Evolutionary conservation across 1,140 invertebrate genomes (phyloP), one percentile per base, ranked within the genome.

Genomic region (Rhagoletis zephyria): DNA sequence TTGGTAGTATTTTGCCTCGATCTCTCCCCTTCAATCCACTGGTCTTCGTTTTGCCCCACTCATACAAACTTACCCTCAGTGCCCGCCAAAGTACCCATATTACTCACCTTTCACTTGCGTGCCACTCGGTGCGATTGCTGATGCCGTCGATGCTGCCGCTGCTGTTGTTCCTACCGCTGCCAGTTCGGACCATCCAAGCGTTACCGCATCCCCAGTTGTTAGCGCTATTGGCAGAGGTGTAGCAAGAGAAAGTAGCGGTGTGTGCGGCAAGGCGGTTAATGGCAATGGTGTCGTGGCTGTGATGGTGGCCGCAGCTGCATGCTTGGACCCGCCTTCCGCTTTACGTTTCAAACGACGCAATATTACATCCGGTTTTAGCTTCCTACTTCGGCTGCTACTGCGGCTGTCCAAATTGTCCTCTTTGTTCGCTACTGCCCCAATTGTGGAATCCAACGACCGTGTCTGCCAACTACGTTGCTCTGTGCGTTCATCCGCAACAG

Each of bases 331-430:
- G 30, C 30, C 30, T 30, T 81, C 48, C 9, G 56, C 74, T 56
- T 45, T 56, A 81, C n/a, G 74, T 81, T 81, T 81, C 74, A 81
- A 81, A 56, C 74, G n/a, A 81, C 74, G 74, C 74, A 81, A 81
- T 81, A 81, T 81, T 81, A 81, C 74, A 56, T 81, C 74, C 74
- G 48, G 74, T 56, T 51, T 81, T 48, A 42, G 48, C 74, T 59
- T 12, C 5, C 61, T 14, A 63, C 61, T 63, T 14, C 9, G 4
- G 6, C n/a, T 56, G 74, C 74, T 48, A 19, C 74, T 19, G 16
- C 70, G 16, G 70, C 48, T 59, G 9, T 10, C 16, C 45, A 51
- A 56, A 81, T 81, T 81, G 45, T 56, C 48, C 48, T 56, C 19
- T 56, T 56, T 81, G 7, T 48, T 30, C 74, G 16, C 48, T 81